A percentile compares a stretch with the other conserved stretches of the same genome.
These are phyloP conservation scores for Chrysolina oricalcia DNA, from an alignment of 2,888 invertebrate genomes.

Conservation along the genomic window DNA sequence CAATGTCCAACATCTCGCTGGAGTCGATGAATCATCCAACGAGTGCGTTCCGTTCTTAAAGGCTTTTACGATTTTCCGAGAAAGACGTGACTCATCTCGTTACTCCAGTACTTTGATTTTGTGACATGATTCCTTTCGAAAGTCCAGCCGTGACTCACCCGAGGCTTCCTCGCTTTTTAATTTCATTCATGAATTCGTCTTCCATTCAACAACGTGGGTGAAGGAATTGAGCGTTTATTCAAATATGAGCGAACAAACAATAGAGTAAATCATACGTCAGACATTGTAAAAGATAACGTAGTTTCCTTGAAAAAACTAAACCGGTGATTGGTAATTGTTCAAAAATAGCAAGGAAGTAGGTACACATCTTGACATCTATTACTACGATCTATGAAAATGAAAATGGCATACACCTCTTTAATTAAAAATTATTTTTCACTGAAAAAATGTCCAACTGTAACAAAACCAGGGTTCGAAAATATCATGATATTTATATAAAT, in stretches of 20 bases:
- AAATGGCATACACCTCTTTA: too few species aligned
- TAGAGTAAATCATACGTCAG: background rate
- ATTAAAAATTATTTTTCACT: too few species aligned
- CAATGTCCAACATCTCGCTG: background rate
- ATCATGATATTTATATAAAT: too few species aligned
- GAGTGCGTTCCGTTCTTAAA: background rate
- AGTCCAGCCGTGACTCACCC: background rate
- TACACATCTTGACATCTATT: too few species aligned
- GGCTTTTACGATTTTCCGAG: background rate
- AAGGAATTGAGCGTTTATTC: constrained; percentile 4
- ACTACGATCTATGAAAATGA: too few species aligned
- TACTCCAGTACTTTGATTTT: background rate
- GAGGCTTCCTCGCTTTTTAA: background rate
- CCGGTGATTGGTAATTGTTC: too few species aligned
- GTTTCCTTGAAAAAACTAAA: too few species aligned
- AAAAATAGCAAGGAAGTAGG: too few species aligned
- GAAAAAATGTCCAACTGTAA: too few species aligned
- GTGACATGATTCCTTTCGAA: constrained; percentile 2
- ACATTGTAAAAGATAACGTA: background rate
- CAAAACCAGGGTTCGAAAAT: too few species aligned
- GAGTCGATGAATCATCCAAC: background rate
- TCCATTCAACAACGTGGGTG: background rate
- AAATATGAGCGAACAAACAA: background rate
- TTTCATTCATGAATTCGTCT: constrained; percentile 11
- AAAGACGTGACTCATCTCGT: background rate